Conservation (phyloP, 2,888 invertebrate genomes). For the Campopleginae sp. region DNA sequence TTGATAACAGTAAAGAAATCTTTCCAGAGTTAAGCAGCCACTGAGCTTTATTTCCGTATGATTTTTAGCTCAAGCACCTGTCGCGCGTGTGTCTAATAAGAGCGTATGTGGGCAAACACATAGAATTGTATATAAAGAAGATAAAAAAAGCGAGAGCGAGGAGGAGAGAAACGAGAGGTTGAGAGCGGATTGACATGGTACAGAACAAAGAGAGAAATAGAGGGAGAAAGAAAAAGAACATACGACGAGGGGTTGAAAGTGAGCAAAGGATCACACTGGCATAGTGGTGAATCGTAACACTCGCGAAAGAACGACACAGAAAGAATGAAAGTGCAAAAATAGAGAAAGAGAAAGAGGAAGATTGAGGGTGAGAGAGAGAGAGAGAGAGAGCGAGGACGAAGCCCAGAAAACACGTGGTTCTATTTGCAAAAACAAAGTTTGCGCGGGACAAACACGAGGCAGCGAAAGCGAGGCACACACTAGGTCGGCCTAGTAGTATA, state of each 20-base stretch:
- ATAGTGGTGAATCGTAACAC: constrained; percentile 61
- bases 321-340: constrained; percentile 54
- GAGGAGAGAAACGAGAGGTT: constrained; percentile 59
- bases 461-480: constrained; percentile 71
- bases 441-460: constrained; percentile 81
- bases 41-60: constrained; percentile 23
- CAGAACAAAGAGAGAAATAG: constrained; percentile 58
- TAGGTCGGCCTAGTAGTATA: constrained; percentile 75
- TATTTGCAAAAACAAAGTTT: constrained; percentile 83
- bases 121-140: constrained; percentile 29
- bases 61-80: constrained; percentile 73
- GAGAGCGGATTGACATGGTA: constrained; percentile 36
- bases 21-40: constrained; percentile 9
- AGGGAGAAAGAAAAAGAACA: constrained; percentile 60
- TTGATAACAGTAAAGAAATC: constrained; percentile 8
- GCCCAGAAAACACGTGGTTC: constrained; percentile 79
- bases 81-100: constrained; percentile 76
- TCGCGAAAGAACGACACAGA: constrained; percentile 60
- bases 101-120: constrained; percentile 67
- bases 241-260: constrained; percentile 65
- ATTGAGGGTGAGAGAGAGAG: constrained; percentile 66
- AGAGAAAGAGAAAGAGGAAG: constrained; percentile 53
- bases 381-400: constrained; percentile 70
- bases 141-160: constrained; percentile 40
- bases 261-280: constrained; percentile 66